A percentile compares a stretch with the other conserved stretches of the same genome.
Evolutionary conservation across 2,113 vertebrate species (phyloP).

Genomic region (Xerus inauris): DNA sequence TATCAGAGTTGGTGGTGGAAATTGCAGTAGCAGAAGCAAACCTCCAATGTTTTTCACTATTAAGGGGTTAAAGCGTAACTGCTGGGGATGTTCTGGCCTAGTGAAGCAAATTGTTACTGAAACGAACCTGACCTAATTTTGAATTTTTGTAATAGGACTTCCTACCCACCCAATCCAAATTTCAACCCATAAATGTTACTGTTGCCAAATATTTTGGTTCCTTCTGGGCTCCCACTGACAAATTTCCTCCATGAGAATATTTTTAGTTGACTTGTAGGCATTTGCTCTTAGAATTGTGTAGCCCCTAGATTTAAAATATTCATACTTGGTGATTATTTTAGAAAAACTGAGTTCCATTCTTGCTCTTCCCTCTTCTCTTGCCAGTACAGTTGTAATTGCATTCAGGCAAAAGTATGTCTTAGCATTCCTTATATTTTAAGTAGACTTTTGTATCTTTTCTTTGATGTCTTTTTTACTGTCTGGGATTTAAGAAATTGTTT

Average conservation of each 20-base stretch:
- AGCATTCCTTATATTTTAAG: not conserved
- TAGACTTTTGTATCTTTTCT: not conserved
- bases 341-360: not conserved
- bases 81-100: not conserved
- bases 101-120: not conserved
- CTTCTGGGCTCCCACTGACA: not conserved
- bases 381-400: not conserved
- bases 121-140: not conserved
- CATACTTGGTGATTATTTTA: not conserved
- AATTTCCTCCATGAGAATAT: not conserved
- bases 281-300: conserved; percentile 25
- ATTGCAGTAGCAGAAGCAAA: not conserved
- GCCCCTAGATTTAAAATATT: conserved; percentile 11
- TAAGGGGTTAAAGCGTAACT: not conserved
- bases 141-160: not conserved
- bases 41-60: not conserved
- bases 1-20: not conserved
- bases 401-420: not conserved
- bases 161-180: not conserved
- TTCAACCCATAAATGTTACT: not conserved
- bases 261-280: conserved; percentile 26
- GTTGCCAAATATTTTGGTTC: not conserved
- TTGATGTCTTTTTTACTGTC: not conserved
- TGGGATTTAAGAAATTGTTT: not conserved
- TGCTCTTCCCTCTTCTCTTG: not conserved